Evolutionary conservation across 2,888 invertebrate species (phyloP).

Genomic region (Pelosia muscerda): DNA sequence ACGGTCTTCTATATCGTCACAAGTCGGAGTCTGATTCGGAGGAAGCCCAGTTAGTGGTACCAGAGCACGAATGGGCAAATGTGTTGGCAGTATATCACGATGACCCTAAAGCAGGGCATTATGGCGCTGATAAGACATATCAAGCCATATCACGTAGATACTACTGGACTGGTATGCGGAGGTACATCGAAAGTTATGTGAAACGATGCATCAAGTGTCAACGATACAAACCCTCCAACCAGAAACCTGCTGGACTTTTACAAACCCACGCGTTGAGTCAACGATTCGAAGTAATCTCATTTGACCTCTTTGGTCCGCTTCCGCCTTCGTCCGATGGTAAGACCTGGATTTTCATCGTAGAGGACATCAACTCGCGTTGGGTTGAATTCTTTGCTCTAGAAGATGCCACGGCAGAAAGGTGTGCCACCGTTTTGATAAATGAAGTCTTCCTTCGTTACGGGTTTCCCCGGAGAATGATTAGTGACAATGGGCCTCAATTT

Average conservation of each 20-base stretch:
- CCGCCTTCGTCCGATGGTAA: not conserved
- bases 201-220: not conserved
- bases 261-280: not conserved
- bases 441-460: not conserved
- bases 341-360: not conserved
- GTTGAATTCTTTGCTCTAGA: not conserved
- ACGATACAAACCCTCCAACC: not conserved
- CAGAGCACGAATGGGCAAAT: constrained; percentile 1
- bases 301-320: not conserved
- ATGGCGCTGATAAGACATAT: not conserved
- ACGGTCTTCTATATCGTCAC: not conserved
- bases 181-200: not conserved
- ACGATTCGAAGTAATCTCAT: not conserved
- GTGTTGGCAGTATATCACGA: not conserved
- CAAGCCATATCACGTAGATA: not conserved
- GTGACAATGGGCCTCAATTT: constrained; percentile 1
- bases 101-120: not conserved
- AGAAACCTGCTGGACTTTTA: not conserved
- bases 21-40: not conserved
- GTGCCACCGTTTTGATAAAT: not conserved
- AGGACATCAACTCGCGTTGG: not conserved
- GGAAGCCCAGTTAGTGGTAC: not conserved
- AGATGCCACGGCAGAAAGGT: too few species aligned
- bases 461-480: not conserved
- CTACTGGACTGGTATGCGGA: not conserved